A percentile compares a stretch with the other conserved stretches of the same genome.
Conservation (phyloP, 2,113 vertebrate species). For the Smithornis capensis region DNA sequence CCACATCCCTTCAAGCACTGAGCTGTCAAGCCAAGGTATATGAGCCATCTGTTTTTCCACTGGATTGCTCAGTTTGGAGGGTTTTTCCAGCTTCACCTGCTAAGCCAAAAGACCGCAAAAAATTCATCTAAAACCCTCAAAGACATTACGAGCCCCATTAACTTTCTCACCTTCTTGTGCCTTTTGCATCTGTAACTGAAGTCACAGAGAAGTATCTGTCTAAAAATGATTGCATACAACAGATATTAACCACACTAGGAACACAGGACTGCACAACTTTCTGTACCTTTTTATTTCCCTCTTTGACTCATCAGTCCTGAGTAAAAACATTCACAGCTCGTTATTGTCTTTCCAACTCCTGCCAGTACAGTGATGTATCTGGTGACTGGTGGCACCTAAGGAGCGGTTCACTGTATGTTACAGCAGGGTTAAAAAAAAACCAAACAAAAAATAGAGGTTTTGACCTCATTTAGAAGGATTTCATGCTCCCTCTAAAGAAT, state of each 20-base stretch:
- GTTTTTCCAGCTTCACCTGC: neutral
- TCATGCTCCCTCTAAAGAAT: neutral
- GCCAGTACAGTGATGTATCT: neutral
- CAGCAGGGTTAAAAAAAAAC: neutral
- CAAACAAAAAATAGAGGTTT: neutral
- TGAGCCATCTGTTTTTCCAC: neutral
- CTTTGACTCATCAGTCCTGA: neutral
- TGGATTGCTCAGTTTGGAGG: neutral
- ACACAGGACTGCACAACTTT: neutral
- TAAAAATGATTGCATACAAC: neutral
- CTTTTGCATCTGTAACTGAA: neutral
- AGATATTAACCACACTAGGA: neutral
- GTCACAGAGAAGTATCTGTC: neutral
- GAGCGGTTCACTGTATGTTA: neutral
- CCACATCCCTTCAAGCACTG: fast-evolving
- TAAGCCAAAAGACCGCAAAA: neutral
- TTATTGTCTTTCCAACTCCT: neutral
- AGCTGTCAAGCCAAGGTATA: neutral
- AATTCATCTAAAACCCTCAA: neutral
- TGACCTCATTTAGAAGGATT: neutral
- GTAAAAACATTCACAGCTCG: neutral
- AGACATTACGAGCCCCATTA: neutral
- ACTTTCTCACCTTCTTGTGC: neutral
- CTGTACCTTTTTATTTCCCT: neutral
- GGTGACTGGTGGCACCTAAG: neutral